Evolutionary conservation across 2,113 vertebrate genomes (phyloP), one percentile per base, ranked within the genome.

Genomic region (Melanotaenia duboulayi): DNA sequence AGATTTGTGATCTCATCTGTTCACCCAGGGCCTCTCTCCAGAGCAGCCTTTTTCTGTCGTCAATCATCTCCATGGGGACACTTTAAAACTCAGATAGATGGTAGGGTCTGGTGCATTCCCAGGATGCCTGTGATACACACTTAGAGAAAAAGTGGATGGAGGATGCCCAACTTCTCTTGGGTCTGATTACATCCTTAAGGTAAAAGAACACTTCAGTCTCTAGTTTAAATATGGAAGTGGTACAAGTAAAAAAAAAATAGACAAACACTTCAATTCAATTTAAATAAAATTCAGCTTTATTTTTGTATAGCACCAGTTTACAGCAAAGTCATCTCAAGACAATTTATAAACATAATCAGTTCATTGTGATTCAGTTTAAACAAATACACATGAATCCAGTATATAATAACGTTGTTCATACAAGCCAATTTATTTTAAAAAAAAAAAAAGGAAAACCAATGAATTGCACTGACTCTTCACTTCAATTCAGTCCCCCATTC

Each of bases 1-100:
- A 88, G 83, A 91, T 90, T 90, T 89, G 87, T 74, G 87, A 89
- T 89, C 85, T 90, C 82, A 86, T 89, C 85, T 78, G 78, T 80
- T 85, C 84, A 89, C 71, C 70, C 57, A 55, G 76, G 80, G 87
- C 81, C 66, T 77, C 65, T 76, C 74, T 78, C 76, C 76, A 61
- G 46, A 71, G 83, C 48, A 39, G 65, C 63, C 74, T 75, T 80
- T 82, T 60, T 66, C 66, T 39, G 48, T 87, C 77, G 84, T 91
- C 88, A 90, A 87, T 93, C 92, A 90, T 93, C 86, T 71, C 87
- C 81, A 81, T 77, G 81, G 85, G 80, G 83, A 86, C 85, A 50
- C 83, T 85, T 77, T 88, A 71, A 89, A 87, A 83, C 59, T 76
- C 68, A 78, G 83, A 88, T 77, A 81, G 87, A 88, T 89, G 72